A percentile compares a stretch with the other conserved stretches of the same genome.
phyloP scores from a whole-genome alignment of 2,797 vertebrate genomes.

The Apogon hyalosoma region DNA sequence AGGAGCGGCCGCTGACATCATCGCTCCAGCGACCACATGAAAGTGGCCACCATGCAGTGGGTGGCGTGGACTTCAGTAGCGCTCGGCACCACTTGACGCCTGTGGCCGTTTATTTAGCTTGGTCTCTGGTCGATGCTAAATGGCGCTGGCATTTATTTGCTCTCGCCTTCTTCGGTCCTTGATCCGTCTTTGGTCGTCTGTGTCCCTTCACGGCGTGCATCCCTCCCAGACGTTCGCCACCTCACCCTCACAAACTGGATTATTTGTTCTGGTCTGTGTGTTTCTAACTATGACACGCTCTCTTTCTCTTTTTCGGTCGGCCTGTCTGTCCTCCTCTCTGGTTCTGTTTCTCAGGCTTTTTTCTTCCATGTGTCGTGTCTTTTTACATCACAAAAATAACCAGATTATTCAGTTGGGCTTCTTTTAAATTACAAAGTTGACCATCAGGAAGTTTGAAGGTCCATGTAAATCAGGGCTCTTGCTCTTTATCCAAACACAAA shows the following conservation, averaged over 20 bases:
- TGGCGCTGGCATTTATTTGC: constrained; percentile 57
- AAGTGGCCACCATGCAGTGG: constrained; percentile 62
- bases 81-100: constrained; percentile 66
- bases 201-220: constrained; percentile 17
- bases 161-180: constrained; percentile 29
- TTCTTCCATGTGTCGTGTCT: neutral
- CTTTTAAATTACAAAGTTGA: no score
- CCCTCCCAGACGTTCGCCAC: constrained; percentile 32
- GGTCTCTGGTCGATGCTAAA: constrained; percentile 53
- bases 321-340: neutral
- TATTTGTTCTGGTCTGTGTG: constrained; percentile 38
- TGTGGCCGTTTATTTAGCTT: constrained; percentile 68
- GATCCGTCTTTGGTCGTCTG: constrained; percentile 12
- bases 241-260: constrained; percentile 23
- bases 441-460: no score
- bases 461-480: no score
- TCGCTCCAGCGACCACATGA: constrained; percentile 71
- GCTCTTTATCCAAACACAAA: no score
- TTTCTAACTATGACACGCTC: constrained; percentile 20
- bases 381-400: neutral
- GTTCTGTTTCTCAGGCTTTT: neutral
- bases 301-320: constrained; percentile 4
- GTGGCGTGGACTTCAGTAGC: constrained; percentile 67
- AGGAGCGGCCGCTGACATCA: constrained; percentile 72
- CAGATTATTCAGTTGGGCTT: no score